A percentile compares a stretch with the other conserved stretches of the same genome.
These are phyloP conservation scores for Protobothrops mucrosquamatus DNA, from an alignment of 2,113 vertebrate species.

Conservation along the genomic window DNA sequence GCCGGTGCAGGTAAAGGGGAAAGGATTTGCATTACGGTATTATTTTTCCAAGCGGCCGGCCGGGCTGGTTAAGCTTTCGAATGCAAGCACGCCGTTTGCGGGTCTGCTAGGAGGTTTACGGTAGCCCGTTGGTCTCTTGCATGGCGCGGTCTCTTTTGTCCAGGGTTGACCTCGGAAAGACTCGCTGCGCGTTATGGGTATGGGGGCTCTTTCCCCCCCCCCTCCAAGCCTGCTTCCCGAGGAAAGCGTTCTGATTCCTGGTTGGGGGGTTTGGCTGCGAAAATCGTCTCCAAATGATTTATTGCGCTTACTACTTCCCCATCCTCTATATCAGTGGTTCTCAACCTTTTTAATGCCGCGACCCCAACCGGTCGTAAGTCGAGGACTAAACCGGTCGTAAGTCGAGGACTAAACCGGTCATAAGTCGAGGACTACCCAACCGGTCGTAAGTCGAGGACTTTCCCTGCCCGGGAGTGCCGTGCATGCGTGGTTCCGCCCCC, in stretches of 20 bases:
- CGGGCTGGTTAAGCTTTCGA: neutral
- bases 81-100: neutral
- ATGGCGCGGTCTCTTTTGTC: neutral
- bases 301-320: neutral
- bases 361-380: too few species aligned
- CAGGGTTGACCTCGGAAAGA: neutral
- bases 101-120: neutral
- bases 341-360: too few species aligned
- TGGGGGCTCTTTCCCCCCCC: neutral
- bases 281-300: neutral
- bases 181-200: neutral
- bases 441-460: too few species aligned
- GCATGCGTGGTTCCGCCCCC: too few species aligned
- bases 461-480: too few species aligned
- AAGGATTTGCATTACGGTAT: too few species aligned
- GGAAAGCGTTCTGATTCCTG: neutral
- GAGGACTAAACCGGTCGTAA: too few species aligned
- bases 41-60: neutral
- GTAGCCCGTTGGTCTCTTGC: neutral
- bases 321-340: too few species aligned
- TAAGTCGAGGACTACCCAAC: too few species aligned
- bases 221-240: neutral
- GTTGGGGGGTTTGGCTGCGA: neutral
- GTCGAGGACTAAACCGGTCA: too few species aligned
- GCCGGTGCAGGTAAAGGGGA: slow-evolving; percentile 48